A percentile compares a stretch with the other conserved stretches of the same genome.
These are phyloP conservation scores for Temnothorax longispinosus DNA, from an alignment of 1,140 invertebrate genomes.

Conservation along the genomic window DNA sequence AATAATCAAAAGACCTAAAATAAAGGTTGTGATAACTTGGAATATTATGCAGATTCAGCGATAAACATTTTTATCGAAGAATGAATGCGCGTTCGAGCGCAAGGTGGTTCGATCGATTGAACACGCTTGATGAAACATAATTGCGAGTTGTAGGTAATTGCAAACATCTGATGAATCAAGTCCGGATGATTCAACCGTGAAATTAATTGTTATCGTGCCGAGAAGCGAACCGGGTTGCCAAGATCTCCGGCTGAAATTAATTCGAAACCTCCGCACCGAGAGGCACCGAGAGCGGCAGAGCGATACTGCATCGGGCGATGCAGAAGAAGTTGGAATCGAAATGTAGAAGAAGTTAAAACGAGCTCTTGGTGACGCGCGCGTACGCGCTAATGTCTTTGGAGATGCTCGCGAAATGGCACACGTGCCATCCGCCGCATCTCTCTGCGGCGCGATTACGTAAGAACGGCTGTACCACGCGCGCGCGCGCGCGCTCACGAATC, in stretches of 20 bases:
- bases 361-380: neutral
- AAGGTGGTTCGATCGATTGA: neutral
- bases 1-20: neutral
- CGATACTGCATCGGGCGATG: neutral
- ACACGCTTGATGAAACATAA: neutral
- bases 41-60: neutral
- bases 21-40: neutral
- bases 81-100: neutral
- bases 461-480: neutral
- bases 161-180: constrained; percentile 20
- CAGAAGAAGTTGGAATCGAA: constrained; percentile 1
- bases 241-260: constrained; percentile 55
- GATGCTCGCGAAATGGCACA: constrained; percentile 14
- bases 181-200: constrained; percentile 50
- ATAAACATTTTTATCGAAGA: constrained; percentile 12
- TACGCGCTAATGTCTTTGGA: neutral
- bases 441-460: constrained; percentile 33
- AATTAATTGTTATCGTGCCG: constrained; percentile 42
- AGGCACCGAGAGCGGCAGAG: neutral
- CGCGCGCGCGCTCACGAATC: constrained; percentile 3
- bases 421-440: constrained; percentile 11
- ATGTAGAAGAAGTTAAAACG: constrained; percentile 20
- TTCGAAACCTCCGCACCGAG: constrained; percentile 25
- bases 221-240: constrained; percentile 55
- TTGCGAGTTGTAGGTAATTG: constrained; percentile 7